phyloP scores from a whole-genome alignment of 2,797 vertebrate genomes.

The Syngnathus acus region DNA sequence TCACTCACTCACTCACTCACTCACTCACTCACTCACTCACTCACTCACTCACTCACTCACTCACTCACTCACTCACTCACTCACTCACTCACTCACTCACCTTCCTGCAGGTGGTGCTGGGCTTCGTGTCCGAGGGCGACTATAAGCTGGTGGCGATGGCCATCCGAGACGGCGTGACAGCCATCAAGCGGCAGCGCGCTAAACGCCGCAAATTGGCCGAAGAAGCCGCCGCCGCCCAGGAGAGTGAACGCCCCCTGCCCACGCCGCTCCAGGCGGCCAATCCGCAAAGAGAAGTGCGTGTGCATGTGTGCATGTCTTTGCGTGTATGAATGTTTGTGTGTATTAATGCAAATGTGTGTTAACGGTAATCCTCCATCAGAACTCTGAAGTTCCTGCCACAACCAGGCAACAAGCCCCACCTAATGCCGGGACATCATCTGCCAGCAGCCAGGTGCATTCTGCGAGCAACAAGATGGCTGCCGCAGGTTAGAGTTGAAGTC shows the following conservation, averaged over 20 bases:
- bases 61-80: too few species aligned
- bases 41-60: neutral
- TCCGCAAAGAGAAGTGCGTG: slow-evolving; percentile 27
- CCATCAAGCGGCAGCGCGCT: slow-evolving; percentile 82
- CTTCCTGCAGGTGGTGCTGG: slow-evolving; percentile 76
- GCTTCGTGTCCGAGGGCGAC: slow-evolving; percentile 82
- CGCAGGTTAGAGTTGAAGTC: neutral
- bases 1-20: too few species aligned
- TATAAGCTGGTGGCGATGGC: slow-evolving; percentile 86
- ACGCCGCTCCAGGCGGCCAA: slow-evolving; percentile 19
- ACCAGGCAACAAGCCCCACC: neutral
- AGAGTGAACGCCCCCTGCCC: neutral
- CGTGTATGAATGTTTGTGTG: neutral
- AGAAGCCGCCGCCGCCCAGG: slow-evolving; percentile 9
- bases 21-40: too few species aligned
- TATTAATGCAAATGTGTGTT: neutral
- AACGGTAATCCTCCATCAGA: neutral
- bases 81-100: neutral
- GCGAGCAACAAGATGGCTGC: neutral
- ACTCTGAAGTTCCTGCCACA: neutral
- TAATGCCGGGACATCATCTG: neutral
- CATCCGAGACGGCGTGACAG: slow-evolving; percentile 76
- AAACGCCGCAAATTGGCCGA: slow-evolving; percentile 66
- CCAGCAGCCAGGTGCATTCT: neutral
- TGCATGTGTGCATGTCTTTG: neutral